Evolutionary conservation across 2,113 vertebrate genomes (phyloP).

Genomic region (Petromus typicus): DNA sequence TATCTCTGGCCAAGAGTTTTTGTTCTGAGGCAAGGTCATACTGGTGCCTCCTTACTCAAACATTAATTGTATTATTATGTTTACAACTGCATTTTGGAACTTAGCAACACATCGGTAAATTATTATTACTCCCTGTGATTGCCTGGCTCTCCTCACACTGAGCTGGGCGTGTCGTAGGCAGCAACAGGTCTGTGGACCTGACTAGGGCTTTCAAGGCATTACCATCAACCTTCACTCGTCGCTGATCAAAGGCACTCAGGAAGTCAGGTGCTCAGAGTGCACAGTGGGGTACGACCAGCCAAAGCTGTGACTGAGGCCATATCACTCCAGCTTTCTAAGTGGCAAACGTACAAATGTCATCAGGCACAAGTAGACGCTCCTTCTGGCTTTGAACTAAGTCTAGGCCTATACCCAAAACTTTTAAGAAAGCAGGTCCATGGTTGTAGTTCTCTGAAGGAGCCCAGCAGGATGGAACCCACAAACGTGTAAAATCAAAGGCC

Average conservation of each 20-base stretch:
- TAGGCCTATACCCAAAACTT: background rate
- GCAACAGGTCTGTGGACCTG: background rate
- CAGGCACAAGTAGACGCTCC: background rate
- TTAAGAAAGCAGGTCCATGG: background rate
- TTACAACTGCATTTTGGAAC: background rate
- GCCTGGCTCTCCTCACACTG: background rate
- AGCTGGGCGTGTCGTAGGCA: background rate
- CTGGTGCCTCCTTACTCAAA: background rate
- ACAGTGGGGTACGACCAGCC: too few relatives aligned
- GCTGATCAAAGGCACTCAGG: rapidly evolving
- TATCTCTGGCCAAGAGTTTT: background rate
- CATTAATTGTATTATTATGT: background rate
- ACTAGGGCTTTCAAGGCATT: background rate
- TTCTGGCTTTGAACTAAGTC: background rate
- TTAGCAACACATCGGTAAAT: background rate
- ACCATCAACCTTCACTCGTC: background rate
- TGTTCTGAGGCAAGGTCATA: background rate
- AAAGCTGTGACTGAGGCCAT: background rate
- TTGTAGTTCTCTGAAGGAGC: background rate
- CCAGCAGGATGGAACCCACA: background rate
- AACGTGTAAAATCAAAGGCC: background rate
- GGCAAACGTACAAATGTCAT: background rate
- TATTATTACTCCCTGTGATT: background rate
- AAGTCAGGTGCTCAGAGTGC: background rate
- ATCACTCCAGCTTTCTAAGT: background rate